phyloP scores from a whole-genome alignment of 2,888 invertebrate species.

The Eupithecia tripunctaria region DNA sequence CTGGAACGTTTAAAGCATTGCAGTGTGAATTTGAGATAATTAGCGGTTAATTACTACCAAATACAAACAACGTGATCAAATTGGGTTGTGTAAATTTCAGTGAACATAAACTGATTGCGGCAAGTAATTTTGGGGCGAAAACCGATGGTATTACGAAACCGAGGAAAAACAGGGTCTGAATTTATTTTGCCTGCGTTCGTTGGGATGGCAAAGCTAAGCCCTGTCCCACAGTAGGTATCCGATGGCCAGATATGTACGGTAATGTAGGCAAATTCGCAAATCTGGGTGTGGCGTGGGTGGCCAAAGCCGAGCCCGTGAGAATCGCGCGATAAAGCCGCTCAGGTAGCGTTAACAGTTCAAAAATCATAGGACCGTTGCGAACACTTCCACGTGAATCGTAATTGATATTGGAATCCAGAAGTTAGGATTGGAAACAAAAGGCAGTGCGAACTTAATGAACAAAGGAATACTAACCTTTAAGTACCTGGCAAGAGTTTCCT shows the following conservation, averaged over 20 bases:
- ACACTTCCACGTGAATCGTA: slow-evolving; percentile 22
- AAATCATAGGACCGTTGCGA: slow-evolving; percentile 50
- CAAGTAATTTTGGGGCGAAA: not conserved
- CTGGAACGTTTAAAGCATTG: not conserved
- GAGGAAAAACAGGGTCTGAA: not conserved
- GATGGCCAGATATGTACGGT: slow-evolving; percentile 33
- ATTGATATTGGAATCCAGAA: slow-evolving; percentile 17
- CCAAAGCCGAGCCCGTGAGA: slow-evolving; percentile 56
- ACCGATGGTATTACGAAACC: slow-evolving; percentile 3
- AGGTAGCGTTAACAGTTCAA: slow-evolving; percentile 55
- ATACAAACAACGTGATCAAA: slow-evolving; percentile 4
- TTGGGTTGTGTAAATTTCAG: slow-evolving; percentile 8
- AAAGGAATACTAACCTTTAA: slow-evolving; percentile 26
- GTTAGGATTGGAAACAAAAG: slow-evolving; percentile 15
- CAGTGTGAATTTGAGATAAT: not conserved
- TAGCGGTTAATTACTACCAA: slow-evolving; percentile 7
- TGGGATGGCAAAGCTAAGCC: not conserved
- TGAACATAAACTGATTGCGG: slow-evolving; percentile 1
- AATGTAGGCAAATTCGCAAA: slow-evolving; percentile 61
- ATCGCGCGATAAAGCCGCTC: slow-evolving; percentile 47
- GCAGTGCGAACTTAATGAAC: slow-evolving; percentile 17
- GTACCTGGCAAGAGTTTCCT: slow-evolving; percentile 30
- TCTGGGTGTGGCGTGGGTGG: slow-evolving; percentile 58
- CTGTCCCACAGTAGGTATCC: slow-evolving; percentile 3
- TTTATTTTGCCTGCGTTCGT: slow-evolving; percentile 18